Evolutionary conservation across 2,797 vertebrate species (phyloP), one percentile per base, ranked within the genome.

Genomic region (Mionectes olivaceus): DNA sequence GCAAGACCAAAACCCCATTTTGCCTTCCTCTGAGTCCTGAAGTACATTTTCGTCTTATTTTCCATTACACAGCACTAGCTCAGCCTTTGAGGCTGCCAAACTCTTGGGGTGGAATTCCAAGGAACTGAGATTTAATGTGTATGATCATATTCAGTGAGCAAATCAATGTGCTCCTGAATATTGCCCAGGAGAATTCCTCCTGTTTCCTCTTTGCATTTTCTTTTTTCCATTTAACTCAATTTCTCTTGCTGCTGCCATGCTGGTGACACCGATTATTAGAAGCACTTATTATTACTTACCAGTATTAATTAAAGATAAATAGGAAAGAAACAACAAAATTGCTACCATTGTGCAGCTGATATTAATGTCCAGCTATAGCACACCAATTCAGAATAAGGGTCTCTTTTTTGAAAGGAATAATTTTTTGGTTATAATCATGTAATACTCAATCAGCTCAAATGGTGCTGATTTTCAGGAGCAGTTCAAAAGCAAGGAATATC

Each of bases 51-150:
- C 28, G 17, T 43, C 25, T 87, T 92, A 84, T 83, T 96, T 94
- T 68, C 88, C 78, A 89, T 89, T 68, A 47, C 4, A 9, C 39
- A 73, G 84, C 57, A 23, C 43, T 78, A 67, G 43, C 37, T 85
- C 47, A 83, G 28, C 59, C 32, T 96, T 83, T 80, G 56, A 83
- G 77, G 32, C 52, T 94, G 89, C 61, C 76, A 81, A 12, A 65
- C 32, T 92, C 85, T 91, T 67, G 65, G 69, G 53, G 65, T 93
- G 57, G 61, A 94, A 94, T 95, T 95, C 89, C 89, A 93, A 33
- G 76, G 91, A 95, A 70, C 55, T 87, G 80, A 88, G 69, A 65
- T 77, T 82, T 95, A 95, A 95, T 89, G n/a, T 74, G 18, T 65
- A 10, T 80, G 71, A 76, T 83, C 78, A 73, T 90, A 78, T 90